Base-by-base conservation (phyloP, 2,888 invertebrate species). In the Drosophila macrospina region DNA sequence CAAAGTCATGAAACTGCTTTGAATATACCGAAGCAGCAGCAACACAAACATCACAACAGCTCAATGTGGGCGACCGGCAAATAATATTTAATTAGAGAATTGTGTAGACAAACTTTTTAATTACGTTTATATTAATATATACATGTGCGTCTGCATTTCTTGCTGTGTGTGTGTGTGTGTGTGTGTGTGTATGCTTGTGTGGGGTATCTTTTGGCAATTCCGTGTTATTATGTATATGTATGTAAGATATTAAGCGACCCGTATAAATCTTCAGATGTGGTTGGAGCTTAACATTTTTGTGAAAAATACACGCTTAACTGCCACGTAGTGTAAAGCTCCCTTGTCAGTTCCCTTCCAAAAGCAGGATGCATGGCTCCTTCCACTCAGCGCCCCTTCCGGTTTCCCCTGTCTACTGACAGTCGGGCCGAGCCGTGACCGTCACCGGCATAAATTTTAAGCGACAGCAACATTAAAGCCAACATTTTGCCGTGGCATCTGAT, bases 31-130 rank as follows among this genome's bases (percentile, higher is more conserved):
- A 48, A 36, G 42, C 20, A 28, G 26, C 34, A 24, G 16, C 24
- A 47, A 16, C 13, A 28, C 20, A 34, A 16, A 11, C 37, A 26
- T 34, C 16, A 44, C 41, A 55, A 81, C 81, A 81, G 81, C 73
- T 88, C 83, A 88, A 86, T 88, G 80, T 68, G 79, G 65, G 60
- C 60, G 66, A 64, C 61, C 68, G 68, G 68, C 78, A 61, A 80
- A 86, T 86, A 81, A 84, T 79, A 85, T 85, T 85, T 85, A 88
- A 85, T 85, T 88, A 81, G 77, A 86, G 87, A 88, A 86, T 86
- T 85, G 88, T 88, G 79, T 88, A 81, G 87, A 71, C 69, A 64
- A 81, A 88, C 74, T 84, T 88, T 85, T 86, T 86, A 88, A 84
- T 84, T 88, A 80, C 86, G 63, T 66, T 59, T 65, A 67, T 69